These are phyloP conservation scores for Eristalis intricaria DNA, from an alignment of 2,888 invertebrate genomes.

Conservation along the genomic window DNA sequence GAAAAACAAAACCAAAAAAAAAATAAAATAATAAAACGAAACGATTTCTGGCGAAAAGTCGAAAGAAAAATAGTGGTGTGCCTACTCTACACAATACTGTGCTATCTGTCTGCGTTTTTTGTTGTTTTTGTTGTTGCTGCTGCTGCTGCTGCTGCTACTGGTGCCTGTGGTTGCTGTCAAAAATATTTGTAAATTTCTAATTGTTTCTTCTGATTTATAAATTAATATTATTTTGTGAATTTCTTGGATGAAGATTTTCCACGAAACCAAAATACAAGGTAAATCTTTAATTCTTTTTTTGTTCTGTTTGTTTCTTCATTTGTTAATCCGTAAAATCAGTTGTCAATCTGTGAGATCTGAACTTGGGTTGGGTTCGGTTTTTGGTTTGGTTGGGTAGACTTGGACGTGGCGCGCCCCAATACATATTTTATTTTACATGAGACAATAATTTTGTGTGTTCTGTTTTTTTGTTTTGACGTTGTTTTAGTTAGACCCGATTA, in stretches of 20 bases:
- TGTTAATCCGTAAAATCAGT: background rate
- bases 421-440: slow-evolving; percentile 25
- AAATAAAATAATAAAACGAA: background rate
- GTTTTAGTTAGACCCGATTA: background rate
- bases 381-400: background rate
- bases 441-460: background rate
- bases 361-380: background rate
- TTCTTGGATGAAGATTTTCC: slow-evolving; percentile 52
- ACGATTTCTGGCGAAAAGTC: slow-evolving; percentile 36
- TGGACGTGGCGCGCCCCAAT: slow-evolving; percentile 66
- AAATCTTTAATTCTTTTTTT: slow-evolving; percentile 7
- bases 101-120: slow-evolving; percentile 32
- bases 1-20: slow-evolving; percentile 53
- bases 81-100: slow-evolving; percentile 31
- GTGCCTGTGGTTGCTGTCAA: slow-evolving; percentile 42
- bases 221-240: slow-evolving; percentile 4
- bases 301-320: background rate
- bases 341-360: background rate
- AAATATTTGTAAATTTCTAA: slow-evolving; percentile 22
- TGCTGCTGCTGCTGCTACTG: background rate
- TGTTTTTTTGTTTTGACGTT: background rate
- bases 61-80: slow-evolving; percentile 40
- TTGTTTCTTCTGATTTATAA: slow-evolving; percentile 1
- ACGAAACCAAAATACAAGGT: slow-evolving; percentile 55
- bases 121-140: slow-evolving; percentile 36